These are phyloP conservation scores for Keiferia lycopersicella DNA, from an alignment of 2,888 invertebrate species.

Conservation along the genomic window DNA sequence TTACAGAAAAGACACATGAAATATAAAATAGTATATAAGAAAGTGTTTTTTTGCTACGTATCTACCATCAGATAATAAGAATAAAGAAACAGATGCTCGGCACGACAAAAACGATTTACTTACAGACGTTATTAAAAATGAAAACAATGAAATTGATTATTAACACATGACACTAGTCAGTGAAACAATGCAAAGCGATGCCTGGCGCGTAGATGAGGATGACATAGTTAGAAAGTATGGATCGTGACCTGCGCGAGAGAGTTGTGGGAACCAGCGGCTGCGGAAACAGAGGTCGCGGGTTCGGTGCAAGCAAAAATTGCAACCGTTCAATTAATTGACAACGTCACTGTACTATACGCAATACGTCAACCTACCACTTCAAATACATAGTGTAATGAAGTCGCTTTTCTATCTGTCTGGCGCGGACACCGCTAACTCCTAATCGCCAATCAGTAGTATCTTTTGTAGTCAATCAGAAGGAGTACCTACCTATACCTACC, in stretches of 20 bases:
- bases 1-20: neutral
- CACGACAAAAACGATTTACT: neutral
- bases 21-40: neutral
- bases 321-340: neutral
- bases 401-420: too few relatives aligned
- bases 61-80: neutral
- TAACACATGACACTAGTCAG: neutral
- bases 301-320: neutral
- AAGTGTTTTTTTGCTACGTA: too few relatives aligned
- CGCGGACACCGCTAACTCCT: too few relatives aligned
- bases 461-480: too few relatives aligned
- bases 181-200: conserved; percentile 11
- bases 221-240: conserved; percentile 27
- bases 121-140: neutral
- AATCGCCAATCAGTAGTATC: too few relatives aligned
- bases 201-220: conserved; percentile 20
- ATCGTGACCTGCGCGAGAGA: conserved; percentile 29
- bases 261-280: conserved; percentile 26
- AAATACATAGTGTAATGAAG: too few relatives aligned
- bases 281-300: conserved; percentile 24
- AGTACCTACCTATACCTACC: too few relatives aligned
- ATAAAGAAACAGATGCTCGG: neutral
- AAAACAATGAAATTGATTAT: conserved; percentile 5
- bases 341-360: too few relatives aligned
- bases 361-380: too few relatives aligned